These are phyloP conservation scores for Hipposideros larvatus DNA, from an alignment of 2,797 vertebrate species.

Conservation along the genomic window DNA sequence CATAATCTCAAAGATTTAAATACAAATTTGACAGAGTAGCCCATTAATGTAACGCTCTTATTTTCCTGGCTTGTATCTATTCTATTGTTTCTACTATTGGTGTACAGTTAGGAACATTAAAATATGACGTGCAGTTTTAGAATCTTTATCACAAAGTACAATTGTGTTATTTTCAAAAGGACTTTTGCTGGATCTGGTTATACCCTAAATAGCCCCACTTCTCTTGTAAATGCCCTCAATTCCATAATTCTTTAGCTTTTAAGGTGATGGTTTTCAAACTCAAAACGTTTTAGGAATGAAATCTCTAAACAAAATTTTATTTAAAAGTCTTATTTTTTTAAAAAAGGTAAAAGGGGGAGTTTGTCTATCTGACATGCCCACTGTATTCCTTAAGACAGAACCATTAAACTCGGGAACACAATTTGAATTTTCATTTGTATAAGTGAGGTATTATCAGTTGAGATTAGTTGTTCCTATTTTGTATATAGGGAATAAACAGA, in stretches of 20 bases:
- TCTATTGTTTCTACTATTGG: not conserved
- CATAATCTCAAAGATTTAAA: conserved; percentile 41
- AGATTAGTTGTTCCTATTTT: conserved; percentile 28
- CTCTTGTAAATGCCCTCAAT: not conserved
- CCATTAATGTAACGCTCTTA: not conserved
- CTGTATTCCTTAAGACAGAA: not conserved
- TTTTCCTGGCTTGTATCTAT: not conserved
- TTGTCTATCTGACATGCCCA: not conserved
- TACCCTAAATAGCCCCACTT: not conserved
- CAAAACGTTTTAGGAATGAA: conserved; percentile 56
- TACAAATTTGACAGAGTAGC: conserved; percentile 11
- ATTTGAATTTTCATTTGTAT: conserved; percentile 21
- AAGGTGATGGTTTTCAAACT: conserved; percentile 49
- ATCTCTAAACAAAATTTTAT: conserved; percentile 22
- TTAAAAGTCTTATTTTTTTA: conserved; percentile 7
- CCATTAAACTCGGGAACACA: not conserved
- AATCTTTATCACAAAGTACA: conserved; percentile 27
- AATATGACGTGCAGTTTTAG: conserved; percentile 26
- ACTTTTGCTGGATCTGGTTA: conserved; percentile 38
- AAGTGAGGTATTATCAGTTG: not conserved
- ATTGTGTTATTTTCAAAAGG: conserved; percentile 45
- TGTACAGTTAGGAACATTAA: conserved; percentile 51
- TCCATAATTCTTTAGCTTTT: not conserved
- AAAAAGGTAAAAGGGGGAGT: not conserved
- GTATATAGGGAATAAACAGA: not conserved